These are phyloP conservation scores for Lepidotrigona ventralis DNA, from an alignment of 1,140 invertebrate species.

Conservation along the genomic window DNA sequence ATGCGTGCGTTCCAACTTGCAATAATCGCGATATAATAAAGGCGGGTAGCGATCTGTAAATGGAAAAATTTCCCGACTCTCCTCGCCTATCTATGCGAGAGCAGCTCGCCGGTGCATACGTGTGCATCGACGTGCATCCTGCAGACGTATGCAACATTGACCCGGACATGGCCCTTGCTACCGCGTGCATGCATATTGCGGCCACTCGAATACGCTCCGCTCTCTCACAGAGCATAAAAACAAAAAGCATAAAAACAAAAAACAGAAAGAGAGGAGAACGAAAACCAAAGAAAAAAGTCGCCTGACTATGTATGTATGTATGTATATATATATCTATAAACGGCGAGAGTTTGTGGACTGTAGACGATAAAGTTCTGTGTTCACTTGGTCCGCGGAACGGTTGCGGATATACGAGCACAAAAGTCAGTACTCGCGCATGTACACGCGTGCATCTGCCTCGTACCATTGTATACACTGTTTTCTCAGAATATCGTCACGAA, in stretches of 20 bases:
- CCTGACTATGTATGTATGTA: neutral
- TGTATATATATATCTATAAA: conserved; percentile 46
- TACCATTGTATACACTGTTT: neutral
- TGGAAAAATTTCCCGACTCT: conserved; percentile 22
- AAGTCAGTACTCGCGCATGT: neutral
- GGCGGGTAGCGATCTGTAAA: neutral
- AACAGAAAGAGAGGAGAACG: neutral
- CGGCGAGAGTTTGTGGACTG: conserved; percentile 3
- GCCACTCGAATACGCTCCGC: conserved; percentile 27
- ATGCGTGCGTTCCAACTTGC: neutral
- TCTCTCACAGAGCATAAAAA: conserved; percentile 3
- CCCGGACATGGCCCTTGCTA: conserved; percentile 63
- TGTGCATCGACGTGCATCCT: conserved; percentile 62
- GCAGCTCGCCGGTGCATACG: conserved; percentile 51
- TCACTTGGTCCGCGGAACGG: conserved; percentile 21
- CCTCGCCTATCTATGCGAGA: conserved; percentile 24
- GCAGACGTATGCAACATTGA: conserved; percentile 59
- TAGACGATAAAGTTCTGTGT: conserved; percentile 48
- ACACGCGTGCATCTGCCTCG: neutral
- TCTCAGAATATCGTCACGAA: conserved; percentile 32
- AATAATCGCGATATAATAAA: conserved; percentile 8
- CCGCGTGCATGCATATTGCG: conserved; percentile 34
- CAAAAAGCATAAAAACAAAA: no score
- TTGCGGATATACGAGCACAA: conserved; percentile 43
- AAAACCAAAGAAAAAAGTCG: conserved; percentile 26